Conservation (phyloP, 2,888 invertebrate species). For the Chymomyza procnemis region DNA sequence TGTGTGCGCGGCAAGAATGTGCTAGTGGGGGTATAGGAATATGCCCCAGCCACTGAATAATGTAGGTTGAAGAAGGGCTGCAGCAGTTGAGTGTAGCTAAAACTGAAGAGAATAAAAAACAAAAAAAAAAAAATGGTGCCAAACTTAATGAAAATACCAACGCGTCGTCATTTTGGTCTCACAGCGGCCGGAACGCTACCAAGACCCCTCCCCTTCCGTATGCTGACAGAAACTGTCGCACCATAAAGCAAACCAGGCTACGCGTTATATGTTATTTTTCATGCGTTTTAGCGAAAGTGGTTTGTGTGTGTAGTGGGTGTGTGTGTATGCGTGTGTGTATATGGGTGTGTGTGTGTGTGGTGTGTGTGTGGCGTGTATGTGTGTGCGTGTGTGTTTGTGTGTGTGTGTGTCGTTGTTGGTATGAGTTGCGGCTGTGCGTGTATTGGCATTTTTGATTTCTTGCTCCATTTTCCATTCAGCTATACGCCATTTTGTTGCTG, state of each 20-base stretch:
- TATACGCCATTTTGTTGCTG: constrained; percentile 23
- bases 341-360: constrained; percentile 12
- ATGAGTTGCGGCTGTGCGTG: constrained; percentile 19
- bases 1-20: constrained; percentile 50
- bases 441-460: constrained; percentile 54
- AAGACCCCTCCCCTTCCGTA: constrained; percentile 4
- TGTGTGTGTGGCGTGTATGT: constrained; percentile 30
- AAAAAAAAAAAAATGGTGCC: constrained; percentile 55
- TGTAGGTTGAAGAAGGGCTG: neutral
- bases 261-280: constrained; percentile 57
- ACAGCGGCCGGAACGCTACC: constrained; percentile 31
- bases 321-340: too few relatives aligned
- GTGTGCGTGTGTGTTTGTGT: constrained; percentile 36
- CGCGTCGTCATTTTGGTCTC: constrained; percentile 63
- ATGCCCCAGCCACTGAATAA: constrained; percentile 1
- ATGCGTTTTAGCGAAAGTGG: constrained; percentile 60
- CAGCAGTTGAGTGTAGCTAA: neutral
- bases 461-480: constrained; percentile 26
- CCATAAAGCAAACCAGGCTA: constrained; percentile 14
- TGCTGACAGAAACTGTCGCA: neutral
- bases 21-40: constrained; percentile 22
- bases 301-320: constrained; percentile 36
- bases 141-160: constrained; percentile 68
- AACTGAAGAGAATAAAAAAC: constrained; percentile 32
- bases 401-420: neutral